Percentiles rank a stretch among this genome's conserved stretches.
Conservation (phyloP, 2,888 invertebrate species). For the Rotaria magnacalcarata region DNA sequence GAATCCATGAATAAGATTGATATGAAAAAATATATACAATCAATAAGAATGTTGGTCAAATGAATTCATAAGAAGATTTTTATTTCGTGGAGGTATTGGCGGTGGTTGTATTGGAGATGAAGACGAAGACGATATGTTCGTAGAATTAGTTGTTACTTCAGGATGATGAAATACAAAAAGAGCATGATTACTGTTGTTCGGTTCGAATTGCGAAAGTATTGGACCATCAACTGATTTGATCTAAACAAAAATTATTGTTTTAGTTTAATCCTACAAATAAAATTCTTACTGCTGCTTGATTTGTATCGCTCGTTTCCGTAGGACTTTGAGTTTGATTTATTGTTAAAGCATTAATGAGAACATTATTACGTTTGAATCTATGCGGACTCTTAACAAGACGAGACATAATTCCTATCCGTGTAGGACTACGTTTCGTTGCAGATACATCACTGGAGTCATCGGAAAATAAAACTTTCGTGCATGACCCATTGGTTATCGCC, state of each 20-base stretch:
- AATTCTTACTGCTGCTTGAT: not conserved
- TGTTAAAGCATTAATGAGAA: not conserved
- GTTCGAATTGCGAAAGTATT: not conserved
- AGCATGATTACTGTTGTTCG: not conserved
- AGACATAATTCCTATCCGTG: constrained; percentile 11
- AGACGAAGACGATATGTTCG: not conserved
- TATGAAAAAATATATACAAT: too few relatives aligned
- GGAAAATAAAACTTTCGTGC: not conserved
- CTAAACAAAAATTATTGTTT: not conserved
- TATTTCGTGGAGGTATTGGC: too few relatives aligned
- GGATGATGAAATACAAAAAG: not conserved
- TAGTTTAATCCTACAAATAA: too few relatives aligned
- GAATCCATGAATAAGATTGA: too few relatives aligned
- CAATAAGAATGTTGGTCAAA: too few relatives aligned
- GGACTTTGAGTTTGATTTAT: not conserved
- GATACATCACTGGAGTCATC: not conserved
- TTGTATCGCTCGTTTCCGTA: not conserved
- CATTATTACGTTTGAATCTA: not conserved
- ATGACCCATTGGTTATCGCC: not conserved
- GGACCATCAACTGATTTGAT: not conserved
- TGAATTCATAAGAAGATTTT: too few relatives aligned
- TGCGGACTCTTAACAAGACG: constrained; percentile 20
- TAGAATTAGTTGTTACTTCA: not conserved
- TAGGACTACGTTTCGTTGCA: not conserved
- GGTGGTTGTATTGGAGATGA: not conserved